Evolutionary conservation across 92 coral and sea anemone genomes (phyloP), one percentile per base, ranked within the genome.

Genomic region (Chrysogorgia sp.): DNA sequence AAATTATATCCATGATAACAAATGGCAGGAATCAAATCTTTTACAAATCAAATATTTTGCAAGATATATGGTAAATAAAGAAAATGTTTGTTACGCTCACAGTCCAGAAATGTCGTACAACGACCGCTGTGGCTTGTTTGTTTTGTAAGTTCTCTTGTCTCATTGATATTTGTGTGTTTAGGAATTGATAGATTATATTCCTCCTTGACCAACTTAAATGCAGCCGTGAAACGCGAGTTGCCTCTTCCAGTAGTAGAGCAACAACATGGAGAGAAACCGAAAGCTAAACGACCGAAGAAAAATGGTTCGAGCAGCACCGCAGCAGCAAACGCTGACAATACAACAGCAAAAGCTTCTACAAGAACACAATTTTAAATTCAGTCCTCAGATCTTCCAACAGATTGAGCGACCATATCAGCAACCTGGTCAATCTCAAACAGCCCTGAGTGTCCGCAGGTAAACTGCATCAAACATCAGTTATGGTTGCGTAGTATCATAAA

Each of bases 391-490:
- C 0, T 28, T 65, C 20, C 72, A 83, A 32, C 94, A 90, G 50
- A 85, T 78, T 55, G 70, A 92, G 0, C 84, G 90, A 14, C 76
- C 76, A 59, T 82, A 60, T 35, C 92, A 82, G 72, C 91, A 86
- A 62, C 71, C 86, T 45, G 71, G 89, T 34, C 93, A 90, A 33
- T 81, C 88, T 20, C 97, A 92, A 79, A 78, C 91, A 33, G 74
- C 63, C 29, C 30, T 71, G 40, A 75, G 72, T 4, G 76, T 33
- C 55, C 77, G 64, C 63, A 83, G 74, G 82, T 67, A 31, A 64
- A 77, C 7, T 50, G 79, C 10, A 79, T 74, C 43, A 79, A 83
- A 30, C 90, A 67, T 20, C 81, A 71, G 84, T 76, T 75, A 22
- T 80, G 80, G 41, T 69, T 74, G 20, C 76, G 1, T 28, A 20